A percentile compares a stretch with the other conserved stretches of the same genome.
These are phyloP conservation scores for Laticauda colubrina DNA, from an alignment of 2,113 vertebrate genomes.

Conservation along the genomic window DNA sequence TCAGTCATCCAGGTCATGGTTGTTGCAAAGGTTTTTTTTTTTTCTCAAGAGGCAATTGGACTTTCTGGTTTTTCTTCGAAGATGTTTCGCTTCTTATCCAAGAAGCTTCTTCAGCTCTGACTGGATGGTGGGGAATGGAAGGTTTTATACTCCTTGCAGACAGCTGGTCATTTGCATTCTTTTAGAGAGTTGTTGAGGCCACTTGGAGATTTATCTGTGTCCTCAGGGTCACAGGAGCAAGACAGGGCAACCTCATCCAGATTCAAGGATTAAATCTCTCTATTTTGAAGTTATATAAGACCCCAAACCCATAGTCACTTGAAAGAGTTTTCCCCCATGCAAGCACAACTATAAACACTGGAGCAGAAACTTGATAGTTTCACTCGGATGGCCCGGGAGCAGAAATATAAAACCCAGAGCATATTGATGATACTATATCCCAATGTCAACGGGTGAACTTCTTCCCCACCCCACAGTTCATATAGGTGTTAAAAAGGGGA, in stretches of 20 bases:
- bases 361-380: background rate
- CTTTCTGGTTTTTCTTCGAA: no score
- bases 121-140: no score
- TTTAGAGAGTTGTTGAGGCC: no score
- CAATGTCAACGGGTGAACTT: background rate
- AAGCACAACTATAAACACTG: background rate
- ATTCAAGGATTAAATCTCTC: background rate
- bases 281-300: background rate
- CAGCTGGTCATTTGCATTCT: no score
- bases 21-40: no score
- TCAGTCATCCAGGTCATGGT: no score
- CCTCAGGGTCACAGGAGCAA: background rate
- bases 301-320: background rate
- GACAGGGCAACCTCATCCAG: background rate
- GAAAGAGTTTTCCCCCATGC: background rate
- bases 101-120: no score
- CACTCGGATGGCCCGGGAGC: background rate
- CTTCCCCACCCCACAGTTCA: background rate
- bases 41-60: no score
- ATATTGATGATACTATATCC: background rate
- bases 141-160: no score
- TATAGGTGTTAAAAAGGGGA: background rate
- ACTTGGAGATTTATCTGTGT: no score
- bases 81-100: no score
- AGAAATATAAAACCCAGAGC: background rate